Evolutionary conservation across 2,888 invertebrate species (phyloP).

Genomic region (Fragum sueziense): DNA sequence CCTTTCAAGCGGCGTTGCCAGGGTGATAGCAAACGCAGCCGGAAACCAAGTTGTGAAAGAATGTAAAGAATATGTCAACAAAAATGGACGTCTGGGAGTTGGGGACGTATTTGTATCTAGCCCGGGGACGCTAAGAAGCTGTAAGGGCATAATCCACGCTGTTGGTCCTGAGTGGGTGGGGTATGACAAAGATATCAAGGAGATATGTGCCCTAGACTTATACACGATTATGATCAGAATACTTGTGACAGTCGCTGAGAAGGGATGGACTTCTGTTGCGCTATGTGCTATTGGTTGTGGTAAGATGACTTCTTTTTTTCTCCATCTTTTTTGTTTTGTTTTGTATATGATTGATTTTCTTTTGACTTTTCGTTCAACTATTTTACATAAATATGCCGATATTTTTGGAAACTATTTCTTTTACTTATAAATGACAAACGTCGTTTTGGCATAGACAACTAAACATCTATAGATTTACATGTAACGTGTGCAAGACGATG

Average conservation of each 20-base stretch:
- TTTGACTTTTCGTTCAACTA: too few relatives aligned
- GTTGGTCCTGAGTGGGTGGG: conserved; percentile 2
- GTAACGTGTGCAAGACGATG: too few relatives aligned
- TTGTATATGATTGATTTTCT: too few relatives aligned
- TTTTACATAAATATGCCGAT: too few relatives aligned
- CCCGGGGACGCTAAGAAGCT: background rate
- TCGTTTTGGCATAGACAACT: too few relatives aligned
- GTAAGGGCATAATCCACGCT: conserved; percentile 6
- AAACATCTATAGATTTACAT: too few relatives aligned
- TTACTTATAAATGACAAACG: too few relatives aligned
- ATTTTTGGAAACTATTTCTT: too few relatives aligned
- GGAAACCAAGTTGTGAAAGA: background rate
- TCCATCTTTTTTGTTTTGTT: too few relatives aligned
- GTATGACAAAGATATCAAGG: conserved; percentile 3
- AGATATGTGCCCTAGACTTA: background rate
- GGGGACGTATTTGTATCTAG: background rate
- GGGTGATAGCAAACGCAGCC: background rate
- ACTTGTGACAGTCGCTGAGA: background rate
- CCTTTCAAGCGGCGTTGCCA: background rate
- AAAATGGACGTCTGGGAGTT: background rate
- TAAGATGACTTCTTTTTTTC: too few relatives aligned
- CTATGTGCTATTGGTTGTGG: conserved; percentile 7
- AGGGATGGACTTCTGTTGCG: conserved; percentile 3
- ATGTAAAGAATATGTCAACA: background rate
- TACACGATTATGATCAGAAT: background rate